Evolutionary conservation across 2,113 vertebrate species (phyloP), one percentile per base, ranked within the genome.

Genomic region (Callipepla californica): DNA sequence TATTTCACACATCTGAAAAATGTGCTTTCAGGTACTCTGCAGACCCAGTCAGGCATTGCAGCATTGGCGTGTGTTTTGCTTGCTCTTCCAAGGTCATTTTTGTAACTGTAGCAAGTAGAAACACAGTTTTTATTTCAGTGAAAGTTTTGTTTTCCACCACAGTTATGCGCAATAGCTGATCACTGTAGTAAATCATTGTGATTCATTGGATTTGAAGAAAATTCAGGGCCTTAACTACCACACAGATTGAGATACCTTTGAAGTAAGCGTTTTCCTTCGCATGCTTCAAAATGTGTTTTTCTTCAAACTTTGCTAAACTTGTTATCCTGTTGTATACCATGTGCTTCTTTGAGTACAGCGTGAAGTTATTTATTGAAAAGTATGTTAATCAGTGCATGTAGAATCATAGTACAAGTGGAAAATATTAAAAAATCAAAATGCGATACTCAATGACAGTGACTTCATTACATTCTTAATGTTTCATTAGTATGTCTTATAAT

Each of bases 21-120:
- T 32, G 44, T 86, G 30, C 58, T 93, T 91, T 86, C 73, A 75
- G 73, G 73, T 85, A 45, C 61, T 94, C 80, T 90, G 76, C 79
- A 91, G 68, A 90, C 47, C 44, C 79, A 75, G 61, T 58, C 38
- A 51, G 65, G 68, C 72, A 68, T 51, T 91, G 85, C 76, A 92
- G 80, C 68, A 45, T 22, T 85, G 72, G 8, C 72, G 26, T 80
- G 58, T 20, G 10, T 87, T 87, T 80, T 61, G 13, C 36, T 87
- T 83, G 72, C 75, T 91, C 48, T 93, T 87, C 72, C 81, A 89
- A 94, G 94, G 90, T 92, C 13, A 26, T 78, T 74, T 90, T 76
- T 87, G 7, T 91, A 57, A 70, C 32, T 70, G 10, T 82, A 25
- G 70, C 15, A 5, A 42, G 40, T 25, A 79, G 55, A 82, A 82